A percentile compares a stretch with the other conserved stretches of the same genome.
Conservation (phyloP, 2,797 vertebrate species). For the Eospalax fontanierii region DNA sequence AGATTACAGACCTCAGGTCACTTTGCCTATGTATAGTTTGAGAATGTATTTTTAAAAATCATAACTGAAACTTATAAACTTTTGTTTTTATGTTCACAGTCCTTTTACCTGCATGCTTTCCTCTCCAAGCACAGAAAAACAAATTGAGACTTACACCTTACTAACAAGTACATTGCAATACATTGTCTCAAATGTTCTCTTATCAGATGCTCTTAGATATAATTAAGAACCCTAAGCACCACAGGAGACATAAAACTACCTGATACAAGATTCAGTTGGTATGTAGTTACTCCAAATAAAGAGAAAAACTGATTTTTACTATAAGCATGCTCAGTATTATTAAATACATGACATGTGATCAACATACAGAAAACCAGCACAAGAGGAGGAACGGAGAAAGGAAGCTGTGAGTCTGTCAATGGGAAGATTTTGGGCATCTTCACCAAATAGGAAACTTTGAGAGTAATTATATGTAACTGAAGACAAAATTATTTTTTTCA, state of each 20-base stretch:
- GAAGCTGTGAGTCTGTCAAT: not conserved
- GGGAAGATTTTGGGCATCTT: constrained; percentile 27
- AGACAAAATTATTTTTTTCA: constrained; percentile 40
- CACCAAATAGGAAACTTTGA: not conserved
- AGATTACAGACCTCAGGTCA: not conserved
- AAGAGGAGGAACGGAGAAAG: constrained; percentile 14
- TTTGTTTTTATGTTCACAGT: constrained; percentile 34
- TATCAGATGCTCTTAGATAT: constrained; percentile 4
- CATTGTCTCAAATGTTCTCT: not conserved
- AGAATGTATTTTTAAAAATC: constrained; percentile 22
- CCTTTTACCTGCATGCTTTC: not conserved
- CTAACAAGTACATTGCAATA: constrained; percentile 17
- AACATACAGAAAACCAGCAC: constrained; percentile 37
- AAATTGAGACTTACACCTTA: constrained; percentile 3
- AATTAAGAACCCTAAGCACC: not conserved
- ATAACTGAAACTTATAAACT: not conserved
- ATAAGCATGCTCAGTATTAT: constrained; percentile 1
- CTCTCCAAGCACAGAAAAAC: constrained; percentile 39
- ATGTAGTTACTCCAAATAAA: constrained; percentile 22
- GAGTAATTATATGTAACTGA: not conserved
- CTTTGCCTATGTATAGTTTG: not conserved
- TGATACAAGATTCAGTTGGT: constrained; percentile 3
- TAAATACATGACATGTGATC: not conserved
- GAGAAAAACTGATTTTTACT: not conserved
- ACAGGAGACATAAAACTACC: constrained; percentile 8